Evolutionary conservation across 2,888 invertebrate species (phyloP), one percentile per base, ranked within the genome.

Genomic region (Phortica magna): DNA sequence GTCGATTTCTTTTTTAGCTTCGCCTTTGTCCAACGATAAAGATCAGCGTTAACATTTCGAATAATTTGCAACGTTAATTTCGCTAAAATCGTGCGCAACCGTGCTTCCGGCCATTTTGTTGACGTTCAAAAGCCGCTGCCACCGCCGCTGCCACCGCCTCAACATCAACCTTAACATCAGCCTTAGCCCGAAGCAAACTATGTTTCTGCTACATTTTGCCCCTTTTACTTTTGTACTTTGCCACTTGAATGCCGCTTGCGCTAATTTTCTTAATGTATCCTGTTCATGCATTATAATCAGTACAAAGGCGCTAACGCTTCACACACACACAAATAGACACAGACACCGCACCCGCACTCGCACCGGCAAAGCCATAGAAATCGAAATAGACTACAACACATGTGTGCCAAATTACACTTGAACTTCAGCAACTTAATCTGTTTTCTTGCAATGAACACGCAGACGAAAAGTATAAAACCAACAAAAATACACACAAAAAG

Each of bases 31-130:
- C 10, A 53, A 19, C 9, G 68, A 70, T 70, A 70, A 70, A 9
- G 5, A 70, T 70, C 68, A 70, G 48, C 19, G 48, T 70, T 70
- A 70, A 70, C 19, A 48, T 53, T 65, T 83, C 80, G 83, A 85
- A 83, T 87, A 85, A 87, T 85, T 85, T 84, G 86, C 84, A 85
- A 83, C 88, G 87, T 88, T 88, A 86, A 88, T 86, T 83, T 83
- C 78, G 81, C 88, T 81, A 86, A 83, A 86, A 86, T 86, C 86
- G 86, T 22, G 10, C 4, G 3, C 17, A 83, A 82, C 77, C 78
- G 86, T 83, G 86, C 86, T 86, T 86, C 88, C 86, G 88, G 86
- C 88, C 84, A 86, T 88, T 88, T 83, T 31, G 19, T 73, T 59
- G 22, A 39, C 78, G 14, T 17, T n/a, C 31, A 61, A 53, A 71